phyloP scores from a whole-genome alignment of 2,113 vertebrate species.

The Chloebia gouldiae region DNA sequence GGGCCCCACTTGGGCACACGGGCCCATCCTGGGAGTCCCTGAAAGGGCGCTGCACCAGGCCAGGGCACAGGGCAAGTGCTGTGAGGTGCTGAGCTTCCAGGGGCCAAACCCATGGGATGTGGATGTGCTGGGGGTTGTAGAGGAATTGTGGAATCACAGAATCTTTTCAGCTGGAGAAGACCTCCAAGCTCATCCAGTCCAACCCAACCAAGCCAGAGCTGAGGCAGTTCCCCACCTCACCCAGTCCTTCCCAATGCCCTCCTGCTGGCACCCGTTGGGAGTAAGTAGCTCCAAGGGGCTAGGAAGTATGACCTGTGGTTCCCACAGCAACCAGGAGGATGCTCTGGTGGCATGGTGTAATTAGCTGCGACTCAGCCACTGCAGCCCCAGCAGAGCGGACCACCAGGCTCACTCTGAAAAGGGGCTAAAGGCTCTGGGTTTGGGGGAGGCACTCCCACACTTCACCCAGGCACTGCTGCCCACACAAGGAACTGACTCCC shows the following conservation, averaged over 20 bases:
- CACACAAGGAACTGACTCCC: fast-evolving
- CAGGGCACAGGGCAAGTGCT: fast-evolving
- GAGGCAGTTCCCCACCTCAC: not conserved
- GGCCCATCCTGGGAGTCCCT: fast-evolving
- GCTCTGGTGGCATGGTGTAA: not conserved
- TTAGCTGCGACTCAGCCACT: not conserved
- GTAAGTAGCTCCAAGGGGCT: not conserved
- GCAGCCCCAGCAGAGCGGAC: not conserved
- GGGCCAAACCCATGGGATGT: not conserved
- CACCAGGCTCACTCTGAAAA: not conserved
- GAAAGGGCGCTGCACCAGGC: not conserved
- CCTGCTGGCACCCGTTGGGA: fast-evolving
- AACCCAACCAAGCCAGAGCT: not conserved
- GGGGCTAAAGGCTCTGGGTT: not conserved
- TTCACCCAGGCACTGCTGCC: not conserved
- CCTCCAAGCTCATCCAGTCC: not conserved
- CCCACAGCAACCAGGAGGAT: not conserved
- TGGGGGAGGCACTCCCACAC: fast-evolving
- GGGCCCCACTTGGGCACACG: not conserved
- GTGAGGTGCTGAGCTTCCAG: fast-evolving
- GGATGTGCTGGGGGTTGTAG: not conserved
- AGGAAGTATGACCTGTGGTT: fast-evolving
- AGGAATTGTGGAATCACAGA: not conserved
- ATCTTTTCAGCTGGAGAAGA: not conserved
- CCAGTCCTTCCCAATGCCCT: not conserved